Conservation (phyloP, 2,797 vertebrate genomes). For the Hafferia zeledoni region DNA sequence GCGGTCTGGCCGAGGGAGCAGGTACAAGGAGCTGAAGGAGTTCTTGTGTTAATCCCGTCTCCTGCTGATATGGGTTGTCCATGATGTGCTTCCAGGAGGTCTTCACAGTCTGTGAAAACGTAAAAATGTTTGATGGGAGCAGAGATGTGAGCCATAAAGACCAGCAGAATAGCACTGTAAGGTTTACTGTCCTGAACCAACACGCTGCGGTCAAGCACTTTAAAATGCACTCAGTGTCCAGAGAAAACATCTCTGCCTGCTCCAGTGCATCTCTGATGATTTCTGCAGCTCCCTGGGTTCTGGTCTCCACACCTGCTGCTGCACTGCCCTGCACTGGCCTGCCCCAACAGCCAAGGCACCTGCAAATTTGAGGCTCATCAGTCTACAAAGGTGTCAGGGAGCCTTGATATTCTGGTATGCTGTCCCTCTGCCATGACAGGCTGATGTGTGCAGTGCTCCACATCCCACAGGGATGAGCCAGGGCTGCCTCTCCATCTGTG, state of each 20-base stretch:
- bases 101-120: background rate
- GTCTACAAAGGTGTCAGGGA: background rate
- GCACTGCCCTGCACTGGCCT: background rate
- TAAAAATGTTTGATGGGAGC: background rate
- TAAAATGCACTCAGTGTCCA: background rate
- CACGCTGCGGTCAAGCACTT: background rate
- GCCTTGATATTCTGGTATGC: background rate
- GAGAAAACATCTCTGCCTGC: background rate
- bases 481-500: background rate
- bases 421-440: fast-evolving
- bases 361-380: background rate
- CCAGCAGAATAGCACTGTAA: background rate
- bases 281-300: background rate
- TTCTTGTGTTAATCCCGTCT: fast-evolving
- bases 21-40: fast-evolving
- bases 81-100: background rate
- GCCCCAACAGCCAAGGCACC: background rate
- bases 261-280: background rate
- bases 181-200: background rate
- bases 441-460: background rate
- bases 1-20: background rate
- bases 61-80: fast-evolving
- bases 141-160: background rate
- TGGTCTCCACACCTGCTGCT: background rate
- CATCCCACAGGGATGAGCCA: background rate